phyloP scores from a whole-genome alignment of 1,140 invertebrate genomes.

The Pentalonia nigronervosa region DNA sequence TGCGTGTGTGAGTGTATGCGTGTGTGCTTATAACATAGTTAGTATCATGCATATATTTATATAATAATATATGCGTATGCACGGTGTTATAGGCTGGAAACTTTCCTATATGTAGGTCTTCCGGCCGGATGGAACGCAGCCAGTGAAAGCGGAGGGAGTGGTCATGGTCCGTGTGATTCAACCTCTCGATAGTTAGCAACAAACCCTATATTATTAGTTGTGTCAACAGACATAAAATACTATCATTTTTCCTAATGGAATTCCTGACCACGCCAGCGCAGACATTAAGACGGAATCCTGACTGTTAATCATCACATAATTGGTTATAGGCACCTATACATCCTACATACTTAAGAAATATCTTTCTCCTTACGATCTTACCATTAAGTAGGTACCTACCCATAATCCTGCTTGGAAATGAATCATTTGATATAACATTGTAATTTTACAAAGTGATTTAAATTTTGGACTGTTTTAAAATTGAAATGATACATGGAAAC shows the following conservation, averaged over 20 bases:
- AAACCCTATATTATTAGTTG: slow-evolving; percentile 38
- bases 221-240: slow-evolving; percentile 32
- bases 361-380: not conserved
- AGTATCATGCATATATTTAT: slow-evolving; percentile 25
- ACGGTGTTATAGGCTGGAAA: slow-evolving; percentile 46
- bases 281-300: not conserved
- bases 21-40: slow-evolving; percentile 19
- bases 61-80: slow-evolving; percentile 50
- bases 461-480: not conserved
- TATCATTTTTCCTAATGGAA: slow-evolving; percentile 8
- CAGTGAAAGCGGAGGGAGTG: slow-evolving; percentile 57
- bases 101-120: slow-evolving; percentile 56
- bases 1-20: not conserved
- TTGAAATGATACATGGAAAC: no score
- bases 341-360: not conserved
- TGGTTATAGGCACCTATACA: not conserved
- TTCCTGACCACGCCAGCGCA: not conserved
- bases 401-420: not conserved
- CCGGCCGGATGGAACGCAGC: slow-evolving; percentile 56
- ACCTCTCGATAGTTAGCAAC: slow-evolving; percentile 33
- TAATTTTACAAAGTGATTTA: not conserved
- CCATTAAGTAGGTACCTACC: not conserved
- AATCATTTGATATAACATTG: not conserved
- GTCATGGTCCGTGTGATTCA: slow-evolving; percentile 55
- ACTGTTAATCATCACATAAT: slow-evolving; percentile 5